Conservation (phyloP, 2,888 invertebrate species). For the Candidula unifasciata region DNA sequence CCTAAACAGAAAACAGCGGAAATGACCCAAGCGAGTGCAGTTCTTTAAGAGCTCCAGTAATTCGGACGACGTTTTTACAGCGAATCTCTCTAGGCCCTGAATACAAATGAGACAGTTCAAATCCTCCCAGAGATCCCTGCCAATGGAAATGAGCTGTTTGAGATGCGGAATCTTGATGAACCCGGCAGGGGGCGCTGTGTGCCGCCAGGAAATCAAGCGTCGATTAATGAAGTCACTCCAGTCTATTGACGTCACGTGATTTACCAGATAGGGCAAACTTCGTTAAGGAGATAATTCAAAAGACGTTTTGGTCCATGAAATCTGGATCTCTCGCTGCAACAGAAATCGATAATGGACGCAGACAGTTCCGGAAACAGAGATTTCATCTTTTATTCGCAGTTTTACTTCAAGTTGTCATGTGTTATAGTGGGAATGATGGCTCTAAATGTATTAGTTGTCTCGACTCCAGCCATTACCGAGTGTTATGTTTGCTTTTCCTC, state of each 20-base stretch:
- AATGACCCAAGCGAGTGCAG: background rate
- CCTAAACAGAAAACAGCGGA: background rate
- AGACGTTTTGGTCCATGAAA: conserved; percentile 7
- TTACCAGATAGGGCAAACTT: background rate
- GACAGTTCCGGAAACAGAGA: background rate
- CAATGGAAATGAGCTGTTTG: background rate
- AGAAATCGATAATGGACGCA: background rate
- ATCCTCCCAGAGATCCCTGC: background rate
- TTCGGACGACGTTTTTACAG: background rate
- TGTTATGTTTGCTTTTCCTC: too few relatives aligned
- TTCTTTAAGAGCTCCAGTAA: background rate
- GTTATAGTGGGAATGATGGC: too few relatives aligned
- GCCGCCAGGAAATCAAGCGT: background rate
- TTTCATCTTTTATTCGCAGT: too few relatives aligned
- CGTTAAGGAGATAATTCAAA: background rate
- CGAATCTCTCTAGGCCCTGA: background rate
- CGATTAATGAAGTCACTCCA: conserved; percentile 11
- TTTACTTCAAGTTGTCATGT: too few relatives aligned
- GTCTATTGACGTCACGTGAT: background rate
- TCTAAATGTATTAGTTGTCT: too few relatives aligned
- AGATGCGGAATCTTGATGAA: too few relatives aligned
- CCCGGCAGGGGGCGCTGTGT: too few relatives aligned
- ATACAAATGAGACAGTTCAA: conserved; percentile 12
- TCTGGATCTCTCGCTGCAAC: background rate
- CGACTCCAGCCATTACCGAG: too few relatives aligned